phyloP scores from a whole-genome alignment of 1,140 invertebrate species.

The Caenorhabditis briggsae region DNA sequence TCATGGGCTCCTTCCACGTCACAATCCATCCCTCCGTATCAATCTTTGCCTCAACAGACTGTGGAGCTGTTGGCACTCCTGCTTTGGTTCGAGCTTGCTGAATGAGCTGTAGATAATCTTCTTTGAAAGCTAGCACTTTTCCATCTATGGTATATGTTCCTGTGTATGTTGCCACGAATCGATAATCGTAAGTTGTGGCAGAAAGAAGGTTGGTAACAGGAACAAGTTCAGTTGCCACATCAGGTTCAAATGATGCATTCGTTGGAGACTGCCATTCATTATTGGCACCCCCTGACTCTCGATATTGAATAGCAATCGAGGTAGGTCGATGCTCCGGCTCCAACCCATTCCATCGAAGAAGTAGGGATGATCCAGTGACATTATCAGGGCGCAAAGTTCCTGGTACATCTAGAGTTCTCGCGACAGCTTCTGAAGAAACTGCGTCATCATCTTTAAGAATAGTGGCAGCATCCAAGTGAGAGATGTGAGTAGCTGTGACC shows the following conservation, averaged over 20 bases:
- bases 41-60: constrained; percentile 68
- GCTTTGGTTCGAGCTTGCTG: constrained; percentile 77
- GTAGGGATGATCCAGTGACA: constrained; percentile 70
- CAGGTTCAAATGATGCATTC: constrained; percentile 72
- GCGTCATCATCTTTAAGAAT: constrained; percentile 76
- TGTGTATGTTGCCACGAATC: constrained; percentile 73
- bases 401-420: constrained; percentile 74
- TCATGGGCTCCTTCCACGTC: constrained; percentile 71
- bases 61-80: constrained; percentile 73
- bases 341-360: constrained; percentile 73
- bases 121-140: constrained; percentile 67
- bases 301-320: constrained; percentile 72
- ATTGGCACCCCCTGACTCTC: constrained; percentile 68
- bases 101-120: constrained; percentile 71
- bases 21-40: constrained; percentile 75
- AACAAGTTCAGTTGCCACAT: constrained; percentile 59
- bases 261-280: constrained; percentile 68
- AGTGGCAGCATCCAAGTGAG: constrained; percentile 69
- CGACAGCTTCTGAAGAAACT: constrained; percentile 70
- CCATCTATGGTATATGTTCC: constrained; percentile 67
- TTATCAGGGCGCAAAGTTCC: constrained; percentile 75
- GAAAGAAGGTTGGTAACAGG: constrained; percentile 69
- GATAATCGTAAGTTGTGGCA: constrained; percentile 76
- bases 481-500: constrained; percentile 76
- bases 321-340: constrained; percentile 67